Evolutionary conservation across 2,113 vertebrate genomes (phyloP).

Genomic region (Columba livia): DNA sequence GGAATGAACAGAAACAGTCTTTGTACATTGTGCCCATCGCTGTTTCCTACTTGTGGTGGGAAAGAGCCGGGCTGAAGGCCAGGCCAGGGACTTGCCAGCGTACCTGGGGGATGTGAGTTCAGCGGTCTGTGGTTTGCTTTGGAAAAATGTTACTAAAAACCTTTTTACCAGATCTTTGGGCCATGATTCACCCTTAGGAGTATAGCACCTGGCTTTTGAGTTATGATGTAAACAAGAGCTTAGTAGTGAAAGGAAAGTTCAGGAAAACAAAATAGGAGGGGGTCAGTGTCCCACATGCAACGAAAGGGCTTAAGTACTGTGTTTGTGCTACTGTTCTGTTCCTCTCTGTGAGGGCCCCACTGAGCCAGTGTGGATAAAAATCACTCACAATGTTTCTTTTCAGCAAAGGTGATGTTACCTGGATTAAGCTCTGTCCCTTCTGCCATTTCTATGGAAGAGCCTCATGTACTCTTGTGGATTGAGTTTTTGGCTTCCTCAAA

Average conservation of each 20-base stretch:
- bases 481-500: neutral
- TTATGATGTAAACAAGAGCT: neutral
- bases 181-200: neutral
- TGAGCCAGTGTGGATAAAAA: neutral
- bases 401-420: neutral
- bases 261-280: neutral
- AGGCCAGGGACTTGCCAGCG: neutral
- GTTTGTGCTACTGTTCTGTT: fast-evolving
- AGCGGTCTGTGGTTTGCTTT: neutral
- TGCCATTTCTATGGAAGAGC: neutral
- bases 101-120: neutral
- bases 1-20: neutral
- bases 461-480: neutral
- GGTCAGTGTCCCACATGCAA: neutral
- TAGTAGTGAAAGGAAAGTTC: neutral
- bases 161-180: neutral
- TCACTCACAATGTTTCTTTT: neutral
- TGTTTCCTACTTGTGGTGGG: neutral
- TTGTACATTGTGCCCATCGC: fast-evolving
- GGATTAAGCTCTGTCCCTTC: neutral
- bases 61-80: neutral
- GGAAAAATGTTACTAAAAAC: neutral
- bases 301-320: neutral
- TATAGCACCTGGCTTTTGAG: neutral
- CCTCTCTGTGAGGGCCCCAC: neutral